Evolutionary conservation across 2,113 vertebrate species (phyloP), one percentile per base, ranked within the genome.

Genomic region (Rhegmatorhina hoffmannsi): DNA sequence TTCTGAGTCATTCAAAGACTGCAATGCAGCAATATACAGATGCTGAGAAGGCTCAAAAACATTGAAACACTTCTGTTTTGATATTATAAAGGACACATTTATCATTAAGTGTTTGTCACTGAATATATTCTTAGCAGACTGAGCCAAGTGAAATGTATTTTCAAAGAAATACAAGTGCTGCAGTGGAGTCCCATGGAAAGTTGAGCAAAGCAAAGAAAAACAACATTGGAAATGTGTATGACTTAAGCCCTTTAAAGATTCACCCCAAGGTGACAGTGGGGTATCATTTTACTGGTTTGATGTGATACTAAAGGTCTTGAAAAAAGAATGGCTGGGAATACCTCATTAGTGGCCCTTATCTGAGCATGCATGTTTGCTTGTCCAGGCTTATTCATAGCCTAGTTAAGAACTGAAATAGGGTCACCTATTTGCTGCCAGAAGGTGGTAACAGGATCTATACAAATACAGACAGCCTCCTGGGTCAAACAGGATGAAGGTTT

Each of bases 291-390:
- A 76, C 49, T 14, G 33, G 23, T 86, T 80, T 68, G 55, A 64
- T 73, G 63, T 38, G 53, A 60, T 52, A 43, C 7, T 8, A 67
- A 74, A 67, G 28, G 8, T 49, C 50, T 62, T 43, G 66, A 62
- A 62, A 15, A 69, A 78, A 76, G 36, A 81, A 85, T 24, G 49
- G 15, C 76, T 56, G 63, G 29, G 36, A 86, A 75, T 19, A 55
- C 53, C 28, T 46, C 43, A n/a, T 38, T 15, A 33, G 28, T n/a
- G 31, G 62, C 21, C 38, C 23, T 56, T 53, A 46, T 17, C 1
- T 2, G 6, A 55, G 12, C 7, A 4, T 0, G 1, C 0, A 0
- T 5, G 8, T 67, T 82, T 90, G 50, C 62, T 67, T 21, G 12
- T 38, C 43, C 44, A 17, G 21, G 17, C 59, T 79, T 50, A 58